These are phyloP conservation scores for Tapera naevia DNA, from an alignment of 2,797 vertebrate species.

Conservation along the genomic window DNA sequence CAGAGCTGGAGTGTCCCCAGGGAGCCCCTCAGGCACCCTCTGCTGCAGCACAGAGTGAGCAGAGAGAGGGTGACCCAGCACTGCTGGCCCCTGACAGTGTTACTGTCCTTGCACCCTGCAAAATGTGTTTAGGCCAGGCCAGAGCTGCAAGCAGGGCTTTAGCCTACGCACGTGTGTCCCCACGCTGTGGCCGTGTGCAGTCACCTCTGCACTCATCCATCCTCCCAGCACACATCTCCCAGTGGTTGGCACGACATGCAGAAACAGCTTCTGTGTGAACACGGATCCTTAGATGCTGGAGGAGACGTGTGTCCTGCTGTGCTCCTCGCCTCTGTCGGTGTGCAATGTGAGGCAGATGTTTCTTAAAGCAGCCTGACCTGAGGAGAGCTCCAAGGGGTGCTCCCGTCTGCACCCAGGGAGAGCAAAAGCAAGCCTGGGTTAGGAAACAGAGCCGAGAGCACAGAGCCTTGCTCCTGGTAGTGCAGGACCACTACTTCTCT, in stretches of 20 bases:
- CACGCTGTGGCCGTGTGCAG: too few species aligned
- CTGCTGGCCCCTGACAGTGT: too few species aligned
- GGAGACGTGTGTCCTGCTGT: rapidly evolving
- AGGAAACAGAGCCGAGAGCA: not conserved
- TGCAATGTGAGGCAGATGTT: rapidly evolving
- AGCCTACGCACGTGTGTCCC: too few species aligned
- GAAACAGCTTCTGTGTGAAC: not conserved
- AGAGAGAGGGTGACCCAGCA: too few species aligned
- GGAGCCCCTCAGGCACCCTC: too few species aligned
- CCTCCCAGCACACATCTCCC: rapidly evolving
- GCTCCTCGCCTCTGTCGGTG: not conserved
- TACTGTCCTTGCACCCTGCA: too few species aligned
- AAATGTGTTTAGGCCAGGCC: too few species aligned
- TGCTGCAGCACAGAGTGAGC: too few species aligned
- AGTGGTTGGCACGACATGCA: not conserved
- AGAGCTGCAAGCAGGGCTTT: too few species aligned
- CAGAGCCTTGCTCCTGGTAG: not conserved
- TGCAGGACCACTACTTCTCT: too few species aligned
- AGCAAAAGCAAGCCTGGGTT: not conserved
- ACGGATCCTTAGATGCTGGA: not conserved
- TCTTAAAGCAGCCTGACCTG: not conserved
- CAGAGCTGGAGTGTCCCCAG: too few species aligned
- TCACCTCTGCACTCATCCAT: not conserved
- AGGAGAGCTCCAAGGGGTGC: rapidly evolving
- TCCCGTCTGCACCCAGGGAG: not conserved